phyloP scores from a whole-genome alignment of 2,113 vertebrate genomes.

The Calidris pugnax region DNA sequence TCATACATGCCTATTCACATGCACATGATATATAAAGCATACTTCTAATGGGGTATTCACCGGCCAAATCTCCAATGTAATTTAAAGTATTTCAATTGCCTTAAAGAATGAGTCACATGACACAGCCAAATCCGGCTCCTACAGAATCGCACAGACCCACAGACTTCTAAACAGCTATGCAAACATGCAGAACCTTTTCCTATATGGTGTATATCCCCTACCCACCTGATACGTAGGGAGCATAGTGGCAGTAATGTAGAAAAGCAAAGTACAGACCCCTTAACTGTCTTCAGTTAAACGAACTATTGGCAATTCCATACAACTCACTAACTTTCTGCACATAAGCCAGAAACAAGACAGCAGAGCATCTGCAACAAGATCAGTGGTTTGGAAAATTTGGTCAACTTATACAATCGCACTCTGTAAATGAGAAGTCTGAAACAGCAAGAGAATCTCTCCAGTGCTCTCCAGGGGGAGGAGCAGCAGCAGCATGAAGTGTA shows the following conservation, averaged over 20 bases:
- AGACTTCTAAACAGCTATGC: background rate
- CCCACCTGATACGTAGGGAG: background rate
- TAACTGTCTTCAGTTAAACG: background rate
- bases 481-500: background rate
- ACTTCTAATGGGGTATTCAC: background rate
- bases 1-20: background rate
- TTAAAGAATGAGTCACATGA: background rate
- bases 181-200: background rate
- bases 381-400: slow-evolving; percentile 36
- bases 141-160: background rate
- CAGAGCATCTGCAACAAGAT: background rate
- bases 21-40: fast-evolving
- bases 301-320: background rate
- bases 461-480: background rate
- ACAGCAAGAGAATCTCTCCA: background rate
- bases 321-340: background rate
- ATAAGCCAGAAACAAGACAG: background rate
- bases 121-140: background rate
- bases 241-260: fast-evolving
- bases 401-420: background rate
- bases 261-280: background rate
- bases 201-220: background rate
- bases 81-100: background rate
- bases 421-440: background rate
- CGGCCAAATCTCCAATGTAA: background rate